Base-by-base conservation (phyloP, 2,888 invertebrate species). In the Sphaerophoria taeniata region DNA sequence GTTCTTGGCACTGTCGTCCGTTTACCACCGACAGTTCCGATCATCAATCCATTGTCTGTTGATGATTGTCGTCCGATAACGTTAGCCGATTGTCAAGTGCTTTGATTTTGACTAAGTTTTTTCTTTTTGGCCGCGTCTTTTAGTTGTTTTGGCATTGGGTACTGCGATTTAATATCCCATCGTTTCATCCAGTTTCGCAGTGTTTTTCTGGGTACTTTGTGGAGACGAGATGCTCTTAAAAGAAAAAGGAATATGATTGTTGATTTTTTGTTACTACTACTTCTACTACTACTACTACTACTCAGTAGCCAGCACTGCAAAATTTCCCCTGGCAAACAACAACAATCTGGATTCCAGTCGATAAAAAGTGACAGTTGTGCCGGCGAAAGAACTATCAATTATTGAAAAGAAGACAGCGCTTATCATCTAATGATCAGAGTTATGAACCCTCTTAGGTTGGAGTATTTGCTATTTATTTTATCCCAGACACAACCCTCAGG, bases 141-240 rank as follows among this genome's bases (percentile, higher is more conserved):
- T 0, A 94, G 88, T 79, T 94, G 94, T 49, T 93, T 93, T 0
- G 94, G 94, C 94, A 94, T 94, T 0, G 94, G 94, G 90, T 93
- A 94, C 0, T 93, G 93, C 0, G 94, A 94, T 76, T 94, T 94
- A 12, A 94, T 94, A 90, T 94, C 93, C 89, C 94, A 94, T 0
- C 94, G 91, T 87, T 94, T 94, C 94, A 94, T 94, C 94, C 94
- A 94, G 90, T 94, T 94, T 3, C 94, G 92, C 0, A 94, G 91
- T 0, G 94, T 94, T 74, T 94, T 94, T 16, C 94, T 91, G 0
- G 94, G 94, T 0, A 94, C 94, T 87, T 93, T 93, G 90, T 94
- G 94, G 0, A 94, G 93, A 88, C 94, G 94, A 0, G 94, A 94
- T 76, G 94, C 94, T 87, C 94, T 94, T 36, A n/a, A 74, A 47